Base-by-base conservation (phyloP, 2,797 vertebrate genomes). In the Euthynnus affinis region DNA sequence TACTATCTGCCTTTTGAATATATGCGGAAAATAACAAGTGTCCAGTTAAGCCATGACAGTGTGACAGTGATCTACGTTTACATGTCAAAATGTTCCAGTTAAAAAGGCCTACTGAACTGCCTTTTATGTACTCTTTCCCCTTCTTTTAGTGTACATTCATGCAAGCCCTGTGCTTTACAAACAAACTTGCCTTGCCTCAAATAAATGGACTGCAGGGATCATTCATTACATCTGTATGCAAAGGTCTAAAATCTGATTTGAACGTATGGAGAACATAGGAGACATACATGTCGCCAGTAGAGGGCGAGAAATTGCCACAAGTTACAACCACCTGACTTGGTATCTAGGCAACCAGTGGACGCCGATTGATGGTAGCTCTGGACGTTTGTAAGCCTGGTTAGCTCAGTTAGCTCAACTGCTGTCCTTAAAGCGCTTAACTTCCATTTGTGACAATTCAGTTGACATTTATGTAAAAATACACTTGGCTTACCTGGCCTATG, bases 311-410 rank as follows among this genome's bases (percentile, higher is more conserved):
- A 82, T 5, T 0, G 5, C 22, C 53, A 75, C 6, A 62, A 37
- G 68, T 37, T 0, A 18, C 20, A 20, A 44, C 18, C 34, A 61
- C 9, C n/a, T 83, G 73, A 66, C 40, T 1, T 0, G 49, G 88
- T 90, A 69, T 74, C 91, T 56, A 65, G 80, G 91, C 88, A 95
- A 94, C 92, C 27, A 42, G 12, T 32, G 29, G 61, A 92, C 87
- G 86, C 90, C 3, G 23, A 63, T 10, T 66, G 3, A 2, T 1
- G n/a, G 27, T 9, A 4, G 9, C 5, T 40, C 9, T 7, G n/a
- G 6, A 37, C 18, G 7, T 17, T 15, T n/a, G 49, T 10, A 20
- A 57, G 34, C 57, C 4, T 0, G 20, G 46, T 46, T 18, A 25
- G 67, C 74, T 61, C 10, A 17, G 18, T 20, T 10, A 25, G 67